Base-by-base conservation (phyloP, 2,888 invertebrate species). In the Dioctria rufipes region DNA sequence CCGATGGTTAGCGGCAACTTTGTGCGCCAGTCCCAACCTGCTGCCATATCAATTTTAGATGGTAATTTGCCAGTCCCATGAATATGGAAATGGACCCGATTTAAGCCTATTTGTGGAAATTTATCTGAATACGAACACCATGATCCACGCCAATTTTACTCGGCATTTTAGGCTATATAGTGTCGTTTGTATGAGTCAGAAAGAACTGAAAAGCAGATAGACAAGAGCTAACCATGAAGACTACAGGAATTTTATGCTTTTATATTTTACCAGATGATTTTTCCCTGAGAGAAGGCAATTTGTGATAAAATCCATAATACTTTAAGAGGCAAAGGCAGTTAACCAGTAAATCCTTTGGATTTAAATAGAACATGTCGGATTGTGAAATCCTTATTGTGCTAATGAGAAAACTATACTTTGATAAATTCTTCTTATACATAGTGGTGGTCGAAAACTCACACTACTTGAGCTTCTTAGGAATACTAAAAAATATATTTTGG, bases 21-120 rank as follows among this genome's bases (percentile, higher is more conserved):
- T 40, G 51, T 46, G 46, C 65, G 65, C 78, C 63, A 69, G 58
- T 9, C 69, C 49, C 58, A 60, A 80, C 65, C 65, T 69, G 69
- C 80, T 51, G 42, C 73, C 73, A 80, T 80, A 80, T 80, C 80
- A 80, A 80, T 73, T 80, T 80, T 80, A 73, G 71, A 80, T 80
- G 80, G 80, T 80, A 80, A 80, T 80, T 80, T 80, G 80, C 80
- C 73, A 80, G 63, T 63, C 58, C 73, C 73, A 73, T 80, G 73
- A 80, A 80, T 80, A 73, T 80, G 80, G 73, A 80, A 80, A 80
- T 73, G 73, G 73, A 51, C 61, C 71, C 80, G 80, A 61, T 80
- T 80, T 80, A 80, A 80, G 80, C 80, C 80, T 80, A 80, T 80
- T 80, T 80, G 73, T 69, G 60, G 69, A 80, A 73, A 80, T 80